These are phyloP conservation scores for Xestoiulus laeticollis DNA, from an alignment of 2,888 invertebrate genomes.

Conservation along the genomic window DNA sequence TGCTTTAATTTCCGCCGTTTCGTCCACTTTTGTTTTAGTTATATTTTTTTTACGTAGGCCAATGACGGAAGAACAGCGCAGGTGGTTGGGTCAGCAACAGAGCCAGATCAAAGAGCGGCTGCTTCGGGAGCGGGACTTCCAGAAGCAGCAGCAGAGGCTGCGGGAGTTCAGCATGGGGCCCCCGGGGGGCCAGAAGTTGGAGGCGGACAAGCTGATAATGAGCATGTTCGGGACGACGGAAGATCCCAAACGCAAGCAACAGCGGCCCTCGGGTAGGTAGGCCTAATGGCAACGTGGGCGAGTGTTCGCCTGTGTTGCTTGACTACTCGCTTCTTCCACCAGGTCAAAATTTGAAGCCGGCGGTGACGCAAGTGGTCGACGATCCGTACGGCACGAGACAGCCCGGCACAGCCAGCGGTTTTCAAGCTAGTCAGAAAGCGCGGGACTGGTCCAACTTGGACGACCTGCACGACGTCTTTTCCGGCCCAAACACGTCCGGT, in stretches of 20 bases:
- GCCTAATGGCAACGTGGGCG: background rate
- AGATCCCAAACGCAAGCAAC: conserved; percentile 9
- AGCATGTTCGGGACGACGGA: conserved; percentile 47
- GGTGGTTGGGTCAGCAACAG: conserved; percentile 46
- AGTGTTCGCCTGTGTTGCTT: background rate
- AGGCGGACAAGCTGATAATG: conserved; percentile 52
- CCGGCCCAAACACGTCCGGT: background rate
- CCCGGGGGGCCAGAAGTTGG: background rate
- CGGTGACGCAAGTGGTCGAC: background rate
- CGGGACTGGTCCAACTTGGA: conserved; percentile 50
- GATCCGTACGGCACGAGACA: background rate
- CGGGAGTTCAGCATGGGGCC: conserved; percentile 48
- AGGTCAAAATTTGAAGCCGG: background rate
- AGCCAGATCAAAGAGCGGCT: conserved; percentile 39
- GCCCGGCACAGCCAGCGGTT: background rate
- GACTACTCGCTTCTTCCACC: background rate
- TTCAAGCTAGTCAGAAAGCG: conserved; percentile 49
- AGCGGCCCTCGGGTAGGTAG: background rate
- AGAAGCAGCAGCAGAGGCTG: conserved; percentile 53
- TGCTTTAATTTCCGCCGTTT: background rate
- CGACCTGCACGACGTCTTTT: conserved; percentile 44
- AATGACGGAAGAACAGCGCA: background rate
- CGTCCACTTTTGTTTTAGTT: background rate
- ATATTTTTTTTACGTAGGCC: background rate
- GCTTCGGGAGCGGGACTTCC: conserved; percentile 53